Evolutionary conservation across 35 echinoderm and acorn worm species (phyloP), one percentile per base, ranked within the genome.

Genomic region (Amphiura filiformis): DNA sequence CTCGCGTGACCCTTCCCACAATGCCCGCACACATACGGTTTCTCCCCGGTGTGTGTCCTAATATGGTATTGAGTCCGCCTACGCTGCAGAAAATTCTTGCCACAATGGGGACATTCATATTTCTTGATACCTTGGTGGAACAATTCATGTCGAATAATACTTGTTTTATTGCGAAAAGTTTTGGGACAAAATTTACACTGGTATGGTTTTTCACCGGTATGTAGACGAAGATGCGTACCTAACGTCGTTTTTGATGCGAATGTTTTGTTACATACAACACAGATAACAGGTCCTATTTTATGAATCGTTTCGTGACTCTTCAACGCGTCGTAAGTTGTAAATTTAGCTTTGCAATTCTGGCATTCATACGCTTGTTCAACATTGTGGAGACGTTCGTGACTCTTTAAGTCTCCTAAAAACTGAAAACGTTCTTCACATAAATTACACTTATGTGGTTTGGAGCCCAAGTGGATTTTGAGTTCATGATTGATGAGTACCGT

Each of bases 191-290:
- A 81, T n/a, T 81, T 42, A 34, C 35, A 81, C 18, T 33, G 20
- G 31, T 81, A 81, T 42, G 79, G 79, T 37, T 81, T 81, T 81
- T 81, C 79, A 1, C 79, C 79, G 0, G 79, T 38, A 42, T 81
- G 79, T 26, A 39, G 36, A 3, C 79, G 36, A 1, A 39, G 36
- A 34, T 81, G 79, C 15, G 39, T 38, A 12, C 36, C 38, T 0
- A 81, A 36, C 12, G 79, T 42, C 7, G 36, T 81, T 32, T 42
- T 42, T 3, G 34, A 38, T n/a, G 79, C 39, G 37, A 81, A 81
- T 0, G 14, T 17, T 81, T 81, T 81, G 38, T 81, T 42, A 81
- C 79, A 81, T 28, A 81, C 12, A 20, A 32, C 37, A 39, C 79
- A 81, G 2, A 31, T 23, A 81, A 81, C 36, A 15, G 36, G 12